Evolutionary conservation across 2,797 vertebrate genomes (phyloP), one percentile per base, ranked within the genome.

Genomic region (Clarias pachynema): DNA sequence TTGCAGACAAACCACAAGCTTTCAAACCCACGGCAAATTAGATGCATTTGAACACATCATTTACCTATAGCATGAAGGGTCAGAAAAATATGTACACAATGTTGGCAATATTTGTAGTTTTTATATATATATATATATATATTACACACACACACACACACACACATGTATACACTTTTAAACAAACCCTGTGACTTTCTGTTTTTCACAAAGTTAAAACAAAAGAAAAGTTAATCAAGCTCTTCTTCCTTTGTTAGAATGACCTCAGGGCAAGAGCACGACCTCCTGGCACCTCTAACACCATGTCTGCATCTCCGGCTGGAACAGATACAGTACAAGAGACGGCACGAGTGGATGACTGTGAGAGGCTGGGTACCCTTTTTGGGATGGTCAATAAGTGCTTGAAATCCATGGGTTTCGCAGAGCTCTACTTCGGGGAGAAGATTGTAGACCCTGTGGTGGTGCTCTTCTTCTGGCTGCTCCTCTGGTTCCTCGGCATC

Each of bases 351-450:
- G 86, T 95, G 90, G 97, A 99, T 60, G 97, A 99, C 93, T 98
- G 97, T 57, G 96, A 96, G 92, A 97, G 96, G 81, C 95, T 99
- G 96, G 98, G 98, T 63, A 99, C 97, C 72, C 95, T 99, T 85
- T 99, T 99, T 77, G 98, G 98, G 4, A 97, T 96, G 94, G 93
- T 99, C 84, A 99, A 99, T 94, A 99, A 98, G 95, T 96, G 93
- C 90, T 96, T 99, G 49, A 93, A 97, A 84, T 92, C 93, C 81
- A 91, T 96, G 81, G 98, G 98, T 91, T 99, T 99, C 92, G 95
- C 95, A 72, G 96, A 98, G 94, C 97, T 99, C 96, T 97, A 97
- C 93, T 98, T 99, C 89, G 98, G 97, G 87, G 97, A 99, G 91
- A 95, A 96, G 90, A 97, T 96, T 86, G 97, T 99, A 81, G 98